A percentile compares a stretch with the other conserved stretches of the same genome.
Evolutionary conservation across 2,797 vertebrate genomes (phyloP).

Genomic region (Hydrolagus colliei): DNA sequence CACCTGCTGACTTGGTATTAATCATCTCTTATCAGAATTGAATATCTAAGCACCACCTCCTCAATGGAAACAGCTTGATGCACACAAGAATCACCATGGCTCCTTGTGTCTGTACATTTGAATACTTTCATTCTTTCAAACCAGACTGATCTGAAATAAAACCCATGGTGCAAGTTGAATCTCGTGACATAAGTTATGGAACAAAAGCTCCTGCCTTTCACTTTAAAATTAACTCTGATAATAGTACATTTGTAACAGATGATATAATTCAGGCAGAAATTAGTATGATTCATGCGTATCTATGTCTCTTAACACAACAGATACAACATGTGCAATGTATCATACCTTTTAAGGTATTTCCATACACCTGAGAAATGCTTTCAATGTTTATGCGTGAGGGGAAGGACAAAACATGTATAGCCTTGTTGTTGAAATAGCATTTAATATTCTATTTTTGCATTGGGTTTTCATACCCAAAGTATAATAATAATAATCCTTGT

Average conservation of each 20-base stretch:
- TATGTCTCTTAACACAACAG: not conserved
- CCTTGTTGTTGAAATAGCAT: too few relatives aligned
- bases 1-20: slow-evolving; percentile 1
- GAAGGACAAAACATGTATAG: too few relatives aligned
- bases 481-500: too few relatives aligned
- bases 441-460: too few relatives aligned
- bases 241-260: not conserved
- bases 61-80: not conserved
- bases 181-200: not conserved
- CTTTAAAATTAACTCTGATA: slow-evolving; percentile 10
- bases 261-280: not conserved
- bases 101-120: not conserved
- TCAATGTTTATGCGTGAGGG: too few relatives aligned
- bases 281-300: not conserved
- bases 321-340: too few relatives aligned
- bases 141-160: not conserved
- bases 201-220: not conserved
- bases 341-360: too few relatives aligned
- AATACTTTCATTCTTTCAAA: not conserved
- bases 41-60: not conserved
- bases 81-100: not conserved
- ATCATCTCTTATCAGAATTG: not conserved
- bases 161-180: not conserved
- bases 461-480: too few relatives aligned
- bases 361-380: too few relatives aligned